phyloP scores from a whole-genome alignment of 2,113 vertebrate species.

The Mionectes macconnelli region DNA sequence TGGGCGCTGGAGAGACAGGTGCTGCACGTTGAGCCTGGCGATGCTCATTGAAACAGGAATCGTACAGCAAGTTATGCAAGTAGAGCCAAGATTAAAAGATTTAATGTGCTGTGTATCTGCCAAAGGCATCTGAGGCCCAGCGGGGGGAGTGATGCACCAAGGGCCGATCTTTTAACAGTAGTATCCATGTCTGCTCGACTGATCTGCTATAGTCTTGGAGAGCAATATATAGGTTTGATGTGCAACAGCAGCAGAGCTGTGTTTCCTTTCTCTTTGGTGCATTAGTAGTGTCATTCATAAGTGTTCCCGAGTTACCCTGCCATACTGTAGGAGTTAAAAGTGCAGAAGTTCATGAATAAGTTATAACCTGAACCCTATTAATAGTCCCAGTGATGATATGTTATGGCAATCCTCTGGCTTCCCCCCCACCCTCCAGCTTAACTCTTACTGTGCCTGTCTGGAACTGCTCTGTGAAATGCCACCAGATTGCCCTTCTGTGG shows the following conservation, averaged over 20 bases:
- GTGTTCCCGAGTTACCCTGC: conserved; percentile 34
- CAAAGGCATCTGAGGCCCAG: not conserved
- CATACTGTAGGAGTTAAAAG: conserved; percentile 20
- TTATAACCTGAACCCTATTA: conserved; percentile 59
- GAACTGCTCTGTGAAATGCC: not conserved
- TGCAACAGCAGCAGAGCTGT: not conserved
- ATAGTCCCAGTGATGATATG: conserved; percentile 53
- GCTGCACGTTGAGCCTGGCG: not conserved
- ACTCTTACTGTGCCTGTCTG: conserved; percentile 11
- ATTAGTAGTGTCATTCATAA: conserved; percentile 36
- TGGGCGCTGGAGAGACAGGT: not conserved
- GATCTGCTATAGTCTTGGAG: conserved; percentile 6
- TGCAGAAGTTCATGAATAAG: conserved; percentile 62
- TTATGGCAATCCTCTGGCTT: conserved; percentile 24
- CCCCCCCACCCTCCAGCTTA: not conserved
- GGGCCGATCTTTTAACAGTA: not conserved
- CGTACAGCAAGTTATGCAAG: not conserved
- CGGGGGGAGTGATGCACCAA: not conserved
- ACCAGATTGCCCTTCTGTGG: not conserved
- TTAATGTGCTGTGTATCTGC: not conserved
- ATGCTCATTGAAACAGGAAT: not conserved
- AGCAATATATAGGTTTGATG: conserved; percentile 26
- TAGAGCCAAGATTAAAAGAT: not conserved
- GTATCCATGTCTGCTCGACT: conserved; percentile 34
- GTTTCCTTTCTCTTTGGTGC: conserved; percentile 30